These are phyloP conservation scores for Drosophila seguyi DNA, from an alignment of 1,140 invertebrate species.

Conservation along the genomic window DNA sequence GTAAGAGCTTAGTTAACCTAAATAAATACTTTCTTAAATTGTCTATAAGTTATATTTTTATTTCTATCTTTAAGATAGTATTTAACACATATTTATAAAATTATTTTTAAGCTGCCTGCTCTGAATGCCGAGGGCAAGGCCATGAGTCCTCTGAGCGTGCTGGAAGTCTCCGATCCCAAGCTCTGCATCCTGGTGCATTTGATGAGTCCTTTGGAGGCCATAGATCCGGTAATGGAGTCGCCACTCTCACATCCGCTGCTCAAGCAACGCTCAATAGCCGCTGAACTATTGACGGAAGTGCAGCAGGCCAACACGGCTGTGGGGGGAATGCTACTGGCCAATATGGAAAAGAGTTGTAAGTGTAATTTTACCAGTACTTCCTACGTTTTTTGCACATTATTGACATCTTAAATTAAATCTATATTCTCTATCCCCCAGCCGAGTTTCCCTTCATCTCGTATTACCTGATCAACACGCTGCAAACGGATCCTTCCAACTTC, in stretches of 20 bases:
- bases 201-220: slow-evolving; percentile 93
- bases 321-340: slow-evolving; percentile 93
- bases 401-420: too few species aligned
- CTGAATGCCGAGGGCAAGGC: slow-evolving; percentile 86
- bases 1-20: too few species aligned
- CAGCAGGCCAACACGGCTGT: slow-evolving; percentile 89
- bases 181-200: slow-evolving; percentile 94
- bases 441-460: slow-evolving; percentile 96
- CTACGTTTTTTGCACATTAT: too few species aligned
- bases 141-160: slow-evolving; percentile 89
- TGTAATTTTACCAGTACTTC: too few species aligned
- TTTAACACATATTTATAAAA: too few species aligned
- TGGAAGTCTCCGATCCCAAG: slow-evolving; percentile 95
- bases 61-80: too few species aligned
- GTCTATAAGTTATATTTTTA: too few species aligned
- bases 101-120: slow-evolving; percentile 83
- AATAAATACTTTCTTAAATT: too few species aligned
- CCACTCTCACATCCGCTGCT: slow-evolving; percentile 90
- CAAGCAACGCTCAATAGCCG: slow-evolving; percentile 91
- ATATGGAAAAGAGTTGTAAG: slow-evolving; percentile 94
- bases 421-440: slow-evolving; percentile 86
- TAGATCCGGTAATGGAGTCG: slow-evolving; percentile 93
- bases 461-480: slow-evolving; percentile 94
- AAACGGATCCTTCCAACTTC: slow-evolving; percentile 93
- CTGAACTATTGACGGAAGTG: slow-evolving; percentile 91